Base-by-base conservation (phyloP, 2,888 invertebrate species). In the Eretmocerus hayati region DNA sequence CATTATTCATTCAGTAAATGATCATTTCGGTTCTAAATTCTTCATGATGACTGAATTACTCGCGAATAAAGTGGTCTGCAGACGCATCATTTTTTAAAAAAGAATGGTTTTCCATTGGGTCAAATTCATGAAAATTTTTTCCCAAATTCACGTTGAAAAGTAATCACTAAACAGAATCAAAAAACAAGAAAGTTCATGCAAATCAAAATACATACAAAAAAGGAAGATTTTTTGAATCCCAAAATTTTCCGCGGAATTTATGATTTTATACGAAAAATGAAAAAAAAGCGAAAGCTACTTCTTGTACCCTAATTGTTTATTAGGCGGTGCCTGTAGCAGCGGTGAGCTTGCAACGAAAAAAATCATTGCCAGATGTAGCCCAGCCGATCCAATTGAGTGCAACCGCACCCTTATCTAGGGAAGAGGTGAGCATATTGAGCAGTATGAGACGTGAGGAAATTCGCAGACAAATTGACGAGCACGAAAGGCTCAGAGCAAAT, bases 361-460 rank as follows among this genome's bases (percentile, higher is more conserved):
- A 97, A 75, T 96, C 95, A 60, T 81, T 99, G 75, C 97, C 97
- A 45, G 96, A 97, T 75, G 86, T 92, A 65, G 69, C 70, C 5
- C 70, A 70, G 57, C 88, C 89, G 65, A 85, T 84, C 55, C 80
- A 90, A 72, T 86, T 90, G 49, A 82, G 85, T 51, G 81, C 85
- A 59, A 81, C 85, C 48, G 84, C 86, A 60, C 84, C 84, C 59
- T 90, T 96, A 87, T 87, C 93, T 45, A 82, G 96, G 49, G 94
- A 95, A 73, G 95, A 97, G 75, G 94, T 94, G 42, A 92, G 94
- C 57, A 84, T 86, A 56, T 80, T 99, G 66, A 94, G 94, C 64
- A 91, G 92, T 56, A 90, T 91, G 61, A 82, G 95, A 57, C 82
- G 99, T 59, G 95, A 96, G 75, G 95, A 96, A 73, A 81, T 96